Conservation (phyloP, 2,888 invertebrate species). For the Mechanitis mazaeus region DNA sequence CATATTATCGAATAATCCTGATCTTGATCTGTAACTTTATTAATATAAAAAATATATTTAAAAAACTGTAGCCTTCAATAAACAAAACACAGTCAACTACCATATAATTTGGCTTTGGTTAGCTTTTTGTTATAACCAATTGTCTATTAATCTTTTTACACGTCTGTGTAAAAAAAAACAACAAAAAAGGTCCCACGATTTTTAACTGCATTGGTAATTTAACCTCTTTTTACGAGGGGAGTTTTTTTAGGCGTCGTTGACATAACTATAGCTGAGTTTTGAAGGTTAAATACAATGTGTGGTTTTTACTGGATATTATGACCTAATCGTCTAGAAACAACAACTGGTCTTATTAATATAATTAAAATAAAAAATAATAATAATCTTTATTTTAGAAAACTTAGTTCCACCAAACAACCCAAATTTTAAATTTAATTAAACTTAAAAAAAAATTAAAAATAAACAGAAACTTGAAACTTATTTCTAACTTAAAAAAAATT, state of each 20-base stretch:
- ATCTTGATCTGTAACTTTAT: too few relatives aligned
- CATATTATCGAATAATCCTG: too few relatives aligned
- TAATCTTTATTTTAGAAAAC: too few relatives aligned
- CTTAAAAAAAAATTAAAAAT: too few relatives aligned
- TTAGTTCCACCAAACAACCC: too few relatives aligned
- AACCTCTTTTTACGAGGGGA: slow-evolving; percentile 41
- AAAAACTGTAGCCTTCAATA: neutral
- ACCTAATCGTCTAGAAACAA: neutral
- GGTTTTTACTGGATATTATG: slow-evolving; percentile 32
- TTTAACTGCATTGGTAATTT: slow-evolving; percentile 43
- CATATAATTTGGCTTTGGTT: slow-evolving; percentile 3
- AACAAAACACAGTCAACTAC: neutral
- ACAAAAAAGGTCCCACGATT: slow-evolving; percentile 45
- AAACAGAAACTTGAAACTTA: too few relatives aligned
- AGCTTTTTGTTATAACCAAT: slow-evolving; percentile 23
- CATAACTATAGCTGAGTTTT: slow-evolving; percentile 31
- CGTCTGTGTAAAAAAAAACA: slow-evolving; percentile 30
- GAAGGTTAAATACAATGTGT: slow-evolving; percentile 23
- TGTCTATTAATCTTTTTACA: slow-evolving; percentile 36
- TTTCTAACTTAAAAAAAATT: too few relatives aligned
- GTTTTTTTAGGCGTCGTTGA: slow-evolving; percentile 45
- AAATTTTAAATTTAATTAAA: too few relatives aligned
- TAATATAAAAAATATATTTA: too few relatives aligned
- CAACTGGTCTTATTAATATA: neutral
- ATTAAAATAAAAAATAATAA: too few relatives aligned